Evolutionary conservation across 2,113 vertebrate species (phyloP).

Genomic region (Hystrix cristata): DNA sequence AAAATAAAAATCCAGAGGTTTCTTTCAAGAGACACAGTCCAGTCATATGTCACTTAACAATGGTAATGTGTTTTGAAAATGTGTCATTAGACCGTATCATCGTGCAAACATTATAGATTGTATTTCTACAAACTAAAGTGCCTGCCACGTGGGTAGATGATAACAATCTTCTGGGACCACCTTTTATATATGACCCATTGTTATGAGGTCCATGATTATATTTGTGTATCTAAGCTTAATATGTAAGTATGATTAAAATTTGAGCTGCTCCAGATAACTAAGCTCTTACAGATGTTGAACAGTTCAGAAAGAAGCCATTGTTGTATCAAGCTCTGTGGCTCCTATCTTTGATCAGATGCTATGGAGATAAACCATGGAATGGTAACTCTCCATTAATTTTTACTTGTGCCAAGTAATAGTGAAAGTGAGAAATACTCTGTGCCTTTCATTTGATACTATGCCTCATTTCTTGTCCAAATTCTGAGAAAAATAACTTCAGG

Average conservation of each 20-base stretch:
- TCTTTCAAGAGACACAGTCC: neutral
- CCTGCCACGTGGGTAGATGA: neutral
- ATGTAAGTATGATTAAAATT: neutral
- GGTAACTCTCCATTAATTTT: neutral
- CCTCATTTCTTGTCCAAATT: neutral
- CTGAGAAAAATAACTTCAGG: conserved; percentile 38
- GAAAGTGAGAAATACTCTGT: conserved; percentile 7
- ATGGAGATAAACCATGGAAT: neutral
- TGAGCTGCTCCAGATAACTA: neutral
- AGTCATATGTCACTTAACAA: neutral
- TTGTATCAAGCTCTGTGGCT: neutral
- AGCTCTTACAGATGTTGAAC: neutral
- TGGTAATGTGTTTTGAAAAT: neutral
- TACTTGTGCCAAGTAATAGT: neutral
- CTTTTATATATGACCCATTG: neutral
- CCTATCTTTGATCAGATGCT: neutral
- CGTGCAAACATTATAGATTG: neutral
- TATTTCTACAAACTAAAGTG: neutral
- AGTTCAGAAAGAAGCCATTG: conserved; percentile 17
- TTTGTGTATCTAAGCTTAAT: neutral
- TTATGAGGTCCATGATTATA: neutral
- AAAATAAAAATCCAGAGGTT: neutral
- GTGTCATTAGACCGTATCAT: neutral
- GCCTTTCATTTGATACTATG: neutral
- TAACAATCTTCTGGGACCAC: neutral